Evolutionary conservation across 2,797 vertebrate species (phyloP).

Genomic region (Bryconaethiops microstoma): DNA sequence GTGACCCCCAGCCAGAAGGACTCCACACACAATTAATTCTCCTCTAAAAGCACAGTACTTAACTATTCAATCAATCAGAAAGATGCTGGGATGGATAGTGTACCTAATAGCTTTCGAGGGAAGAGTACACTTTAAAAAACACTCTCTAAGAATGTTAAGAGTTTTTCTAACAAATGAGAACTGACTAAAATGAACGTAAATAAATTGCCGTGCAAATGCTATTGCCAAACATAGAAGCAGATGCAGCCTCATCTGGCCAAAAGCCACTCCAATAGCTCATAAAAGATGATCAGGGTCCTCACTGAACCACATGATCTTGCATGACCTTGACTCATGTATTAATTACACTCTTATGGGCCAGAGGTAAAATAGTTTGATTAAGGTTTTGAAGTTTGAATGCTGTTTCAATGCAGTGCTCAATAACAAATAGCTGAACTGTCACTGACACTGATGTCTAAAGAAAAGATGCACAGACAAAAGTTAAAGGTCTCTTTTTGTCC

Average conservation of each 20-base stretch:
- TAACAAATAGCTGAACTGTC: neutral
- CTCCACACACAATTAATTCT: constrained; percentile 1
- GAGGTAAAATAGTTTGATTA: neutral
- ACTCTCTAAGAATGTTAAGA: neutral
- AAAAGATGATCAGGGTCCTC: too few species aligned
- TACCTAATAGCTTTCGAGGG: neutral
- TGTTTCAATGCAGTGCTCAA: neutral
- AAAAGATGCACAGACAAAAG: neutral
- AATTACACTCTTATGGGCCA: neutral
- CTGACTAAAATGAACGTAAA: neutral
- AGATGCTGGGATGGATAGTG: neutral
- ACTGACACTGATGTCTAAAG: neutral
- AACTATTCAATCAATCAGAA: constrained; percentile 1
- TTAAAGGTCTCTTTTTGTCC: neutral
- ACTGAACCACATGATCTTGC: too few species aligned
- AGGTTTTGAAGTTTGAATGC: neutral
- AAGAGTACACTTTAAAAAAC: neutral
- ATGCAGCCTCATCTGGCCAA: too few species aligned
- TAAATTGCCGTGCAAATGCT: too few species aligned
- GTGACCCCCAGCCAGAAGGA: neutral
- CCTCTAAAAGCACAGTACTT: neutral
- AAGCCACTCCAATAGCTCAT: too few species aligned
- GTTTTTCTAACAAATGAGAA: neutral
- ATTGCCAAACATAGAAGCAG: too few species aligned
- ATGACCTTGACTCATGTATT: neutral